Base-by-base conservation (phyloP, 1,140 invertebrate genomes). In the Homalodisca vitripennis region DNA sequence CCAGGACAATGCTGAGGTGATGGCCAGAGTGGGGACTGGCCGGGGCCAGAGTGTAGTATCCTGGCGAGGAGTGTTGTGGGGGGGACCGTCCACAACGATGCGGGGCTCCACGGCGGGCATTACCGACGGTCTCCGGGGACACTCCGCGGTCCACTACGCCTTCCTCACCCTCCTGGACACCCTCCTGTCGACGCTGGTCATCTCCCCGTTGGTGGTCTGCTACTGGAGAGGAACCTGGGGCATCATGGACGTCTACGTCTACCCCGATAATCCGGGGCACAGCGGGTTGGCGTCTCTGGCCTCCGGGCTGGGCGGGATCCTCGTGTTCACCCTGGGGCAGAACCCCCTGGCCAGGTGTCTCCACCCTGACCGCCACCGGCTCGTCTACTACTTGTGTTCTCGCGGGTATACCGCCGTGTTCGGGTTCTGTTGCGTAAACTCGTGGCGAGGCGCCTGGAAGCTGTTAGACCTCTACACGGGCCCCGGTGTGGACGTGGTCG, bases 191-290 rank as follows among this genome's bases (percentile, higher is more conserved):
- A 85, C 87, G 53, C 75, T 86, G 0, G 81, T 94, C 13, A 85
- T 92, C 3, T 88, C 89, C 0, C 92, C 92, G 10, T 85, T 88
- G 12, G 91, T 93, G 1, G 90, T 95, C 10, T 85, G 87, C 55
- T 94, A 93, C 77, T 95, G 92, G 92, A 83, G 92, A 30, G 91
- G 91, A 63, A 91, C 90, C 30, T 95, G 92, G 92, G 84, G 86
- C 51, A 83, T 95, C 20, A 88, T 92, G 83, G 89, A 89, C 70
- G 75, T 86, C 30, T 88, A 90, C 77, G 81, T 93, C 26, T 86
- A 86, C 57, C 88, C 89, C 0, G 78, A 82, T 0, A 76, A 86
- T 30, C 76, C 79, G 13, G 77, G 85, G 0, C 70, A 84, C 2
- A 92, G 89, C 74, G 84, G 85, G 12, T 77, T 85, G 14, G 79